These are phyloP conservation scores for Laupala kohalensis DNA, from an alignment of 1,140 invertebrate genomes.

Conservation along the genomic window DNA sequence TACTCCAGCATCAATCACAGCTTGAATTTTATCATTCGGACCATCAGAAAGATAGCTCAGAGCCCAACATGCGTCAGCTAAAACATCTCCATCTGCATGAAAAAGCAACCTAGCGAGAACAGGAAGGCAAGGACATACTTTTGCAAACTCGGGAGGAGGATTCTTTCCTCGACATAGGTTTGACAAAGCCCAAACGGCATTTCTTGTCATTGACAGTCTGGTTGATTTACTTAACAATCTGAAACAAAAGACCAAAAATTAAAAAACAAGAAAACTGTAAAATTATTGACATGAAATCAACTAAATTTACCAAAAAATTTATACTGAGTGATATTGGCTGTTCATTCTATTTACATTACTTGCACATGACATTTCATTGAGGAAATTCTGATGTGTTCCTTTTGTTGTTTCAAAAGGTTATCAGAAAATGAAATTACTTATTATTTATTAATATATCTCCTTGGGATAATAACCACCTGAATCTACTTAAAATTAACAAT, in stretches of 20 bases:
- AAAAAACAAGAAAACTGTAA: too few species aligned
- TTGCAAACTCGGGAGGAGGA: conserved; percentile 85
- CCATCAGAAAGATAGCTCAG: conserved; percentile 90
- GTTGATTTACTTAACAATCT: conserved; percentile 71
- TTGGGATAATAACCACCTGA: too few species aligned
- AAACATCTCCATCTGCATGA: conserved; percentile 79
- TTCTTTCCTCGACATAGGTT: conserved; percentile 95
- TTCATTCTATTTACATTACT: too few species aligned
- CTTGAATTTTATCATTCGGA: conserved; percentile 96
- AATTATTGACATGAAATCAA: not conserved
- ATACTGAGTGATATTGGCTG: too few species aligned
- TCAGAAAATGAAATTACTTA: too few species aligned
- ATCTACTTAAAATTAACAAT: too few species aligned
- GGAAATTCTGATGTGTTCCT: too few species aligned
- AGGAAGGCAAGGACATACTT: conserved; percentile 64
- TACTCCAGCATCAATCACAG: conserved; percentile 92
- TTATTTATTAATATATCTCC: too few species aligned
- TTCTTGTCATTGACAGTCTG: conserved; percentile 82
- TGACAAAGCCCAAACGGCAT: conserved; percentile 95
- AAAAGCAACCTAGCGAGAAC: conserved; percentile 77
- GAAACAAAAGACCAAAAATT: too few species aligned
- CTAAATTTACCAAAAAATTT: not conserved
- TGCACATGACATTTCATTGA: too few species aligned
- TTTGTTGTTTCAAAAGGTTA: too few species aligned
- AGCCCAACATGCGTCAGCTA: conserved; percentile 93